A percentile compares a stretch with the other conserved stretches of the same genome.
These are phyloP conservation scores for Mimas tiliae DNA, from an alignment of 2,888 invertebrate species.

Conservation along the genomic window DNA sequence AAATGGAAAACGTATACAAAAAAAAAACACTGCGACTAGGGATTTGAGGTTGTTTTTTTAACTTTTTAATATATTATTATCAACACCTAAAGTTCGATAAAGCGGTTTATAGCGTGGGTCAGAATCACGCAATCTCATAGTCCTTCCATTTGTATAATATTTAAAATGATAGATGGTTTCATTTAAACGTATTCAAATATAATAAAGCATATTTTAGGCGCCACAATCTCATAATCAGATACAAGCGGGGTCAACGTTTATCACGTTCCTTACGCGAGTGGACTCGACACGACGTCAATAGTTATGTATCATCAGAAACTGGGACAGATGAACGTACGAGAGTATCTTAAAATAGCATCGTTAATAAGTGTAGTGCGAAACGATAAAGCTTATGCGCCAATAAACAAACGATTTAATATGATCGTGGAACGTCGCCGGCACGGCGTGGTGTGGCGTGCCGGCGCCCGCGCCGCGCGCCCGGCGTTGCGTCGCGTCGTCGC, in stretches of 20 bases:
- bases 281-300: constrained; percentile 27
- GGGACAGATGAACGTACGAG: constrained; percentile 58
- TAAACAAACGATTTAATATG: constrained; percentile 70
- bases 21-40: too few species aligned
- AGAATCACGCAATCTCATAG: neutral
- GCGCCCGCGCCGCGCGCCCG: constrained; percentile 34
- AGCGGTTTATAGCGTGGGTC: neutral
- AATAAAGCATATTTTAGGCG: constrained; percentile 11
- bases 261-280: constrained; percentile 31
- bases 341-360: constrained; percentile 67
- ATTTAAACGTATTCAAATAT: neutral
- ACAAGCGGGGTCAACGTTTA: constrained; percentile 32
- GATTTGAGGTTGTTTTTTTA: too few species aligned
- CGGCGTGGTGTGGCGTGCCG: neutral
- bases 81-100: neutral
- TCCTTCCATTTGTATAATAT: neutral
- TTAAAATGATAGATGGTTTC: neutral
- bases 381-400: constrained; percentile 64
- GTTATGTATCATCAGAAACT: constrained; percentile 44
- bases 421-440: constrained; percentile 15
- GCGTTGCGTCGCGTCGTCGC: constrained; percentile 38
- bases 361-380: constrained; percentile 64
- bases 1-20: too few species aligned
- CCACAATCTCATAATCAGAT: constrained; percentile 10
- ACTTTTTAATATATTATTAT: too few species aligned